Percentiles rank a stretch among this genome's conserved stretches.
These are phyloP conservation scores for Atta texana DNA, from an alignment of 1,140 invertebrate species.

Conservation along the genomic window DNA sequence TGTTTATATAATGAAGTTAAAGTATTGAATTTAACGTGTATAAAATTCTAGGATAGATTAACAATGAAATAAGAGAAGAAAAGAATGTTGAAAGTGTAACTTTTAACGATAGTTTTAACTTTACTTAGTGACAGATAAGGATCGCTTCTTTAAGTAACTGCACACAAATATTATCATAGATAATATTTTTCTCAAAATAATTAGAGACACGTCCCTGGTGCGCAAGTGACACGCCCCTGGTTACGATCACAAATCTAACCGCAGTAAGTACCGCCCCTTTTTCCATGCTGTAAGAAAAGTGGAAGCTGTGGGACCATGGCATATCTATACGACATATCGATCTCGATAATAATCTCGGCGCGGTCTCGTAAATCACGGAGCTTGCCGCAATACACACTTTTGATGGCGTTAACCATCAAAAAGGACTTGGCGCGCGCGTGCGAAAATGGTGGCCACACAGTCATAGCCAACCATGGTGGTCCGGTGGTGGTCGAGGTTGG, in stretches of 20 bases:
- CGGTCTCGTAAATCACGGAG: conserved; percentile 67
- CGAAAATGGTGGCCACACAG: conserved; percentile 57
- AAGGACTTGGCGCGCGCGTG: conserved; percentile 17
- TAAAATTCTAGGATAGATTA: too few species aligned
- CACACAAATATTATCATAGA: too few species aligned
- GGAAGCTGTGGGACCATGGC: conserved; percentile 60
- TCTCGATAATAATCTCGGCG: conserved; percentile 37
- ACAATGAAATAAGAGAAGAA: too few species aligned
- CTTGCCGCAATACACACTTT: conserved; percentile 39
- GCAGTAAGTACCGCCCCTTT: background rate
- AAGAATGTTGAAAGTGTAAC: too few species aligned
- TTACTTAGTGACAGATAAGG: too few species aligned
- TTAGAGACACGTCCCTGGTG: background rate
- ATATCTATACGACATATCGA: conserved; percentile 78
- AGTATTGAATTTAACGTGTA: too few species aligned
- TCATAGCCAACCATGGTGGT: conserved; percentile 56
- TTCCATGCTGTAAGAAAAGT: conserved; percentile 14
- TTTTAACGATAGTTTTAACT: too few species aligned
- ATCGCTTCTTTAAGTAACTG: too few species aligned
- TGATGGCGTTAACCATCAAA: conserved; percentile 45
- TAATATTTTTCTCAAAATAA: too few species aligned
- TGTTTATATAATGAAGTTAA: too few species aligned
- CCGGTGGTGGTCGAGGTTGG: conserved; percentile 63
- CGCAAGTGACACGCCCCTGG: conserved; percentile 41
- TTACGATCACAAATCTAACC: conserved; percentile 2